A percentile compares a stretch with the other conserved stretches of the same genome.
Conservation (phyloP, 2,888 invertebrate genomes). For the Stenoptilia bipunctidactyla region DNA sequence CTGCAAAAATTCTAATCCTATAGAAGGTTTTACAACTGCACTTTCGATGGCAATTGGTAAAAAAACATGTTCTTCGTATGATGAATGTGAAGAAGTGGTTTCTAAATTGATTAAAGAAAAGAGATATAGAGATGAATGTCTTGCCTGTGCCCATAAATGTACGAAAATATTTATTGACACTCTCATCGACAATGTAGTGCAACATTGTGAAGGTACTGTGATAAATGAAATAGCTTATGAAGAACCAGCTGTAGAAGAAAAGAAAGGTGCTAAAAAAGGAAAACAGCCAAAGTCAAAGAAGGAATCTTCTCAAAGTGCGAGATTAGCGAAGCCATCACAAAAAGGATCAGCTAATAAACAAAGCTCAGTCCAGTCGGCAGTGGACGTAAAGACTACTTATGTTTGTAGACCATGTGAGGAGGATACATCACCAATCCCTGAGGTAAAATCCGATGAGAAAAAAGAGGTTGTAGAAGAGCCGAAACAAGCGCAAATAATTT, state of each 20-base stretch:
- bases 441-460: not conserved
- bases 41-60: slow-evolving; percentile 69
- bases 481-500: slow-evolving; percentile 16
- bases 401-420: slow-evolving; percentile 49
- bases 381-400: slow-evolving; percentile 35
- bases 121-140: slow-evolving; percentile 41
- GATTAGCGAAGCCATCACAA: slow-evolving; percentile 23
- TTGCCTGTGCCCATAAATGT: slow-evolving; percentile 43
- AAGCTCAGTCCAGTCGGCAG: slow-evolving; percentile 32
- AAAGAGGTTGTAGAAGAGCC: not conserved
- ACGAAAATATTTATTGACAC: slow-evolving; percentile 37
- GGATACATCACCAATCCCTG: slow-evolving; percentile 2
- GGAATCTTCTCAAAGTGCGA: slow-evolving; percentile 5
- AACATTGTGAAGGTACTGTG: slow-evolving; percentile 42
- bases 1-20: slow-evolving; percentile 69
- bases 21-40: slow-evolving; percentile 70
- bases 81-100: slow-evolving; percentile 61
- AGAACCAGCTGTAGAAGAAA: slow-evolving; percentile 31
- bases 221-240: slow-evolving; percentile 40
- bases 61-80: slow-evolving; percentile 52
- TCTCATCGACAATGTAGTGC: slow-evolving; percentile 35
- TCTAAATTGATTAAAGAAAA: slow-evolving; percentile 44
- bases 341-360: slow-evolving; percentile 23
- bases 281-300: slow-evolving; percentile 16
- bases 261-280: slow-evolving; percentile 29